Evolutionary conservation across 2,888 invertebrate species (phyloP), one percentile per base, ranked within the genome.

Genomic region (Chesias legatella): DNA sequence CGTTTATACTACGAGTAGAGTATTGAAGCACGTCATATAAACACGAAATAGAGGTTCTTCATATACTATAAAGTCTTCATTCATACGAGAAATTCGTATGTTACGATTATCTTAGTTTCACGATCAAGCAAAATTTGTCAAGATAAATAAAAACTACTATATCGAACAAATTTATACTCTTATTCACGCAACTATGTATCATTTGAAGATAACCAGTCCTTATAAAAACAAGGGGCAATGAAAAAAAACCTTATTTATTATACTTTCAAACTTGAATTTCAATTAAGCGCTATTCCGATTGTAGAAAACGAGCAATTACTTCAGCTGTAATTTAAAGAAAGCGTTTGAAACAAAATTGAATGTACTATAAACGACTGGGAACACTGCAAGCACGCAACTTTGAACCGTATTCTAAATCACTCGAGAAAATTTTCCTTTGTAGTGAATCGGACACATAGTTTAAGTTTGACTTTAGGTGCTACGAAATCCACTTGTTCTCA

Each of bases 401-500:
- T 41, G 1, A 11, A 33, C 44, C 23, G 7, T 53, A 38, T 41
- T 22, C 0, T 7, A 4, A 11, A 10, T 1, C 0, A 2, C 1
- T 39, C 24, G 7, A 32, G 33, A 3, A 13, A 22, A 9, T 29
- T 34, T 34, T 34, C 17, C 7, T 24, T 33, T 34, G 33, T 17
- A 17, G 2, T 17, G 3, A 10, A 35, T 21, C 25, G 20, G 23
- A 36, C 23, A 25, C 17, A 13, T 33, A 33, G 22, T 26, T 35
- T 35, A 17, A 9, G 33, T 35, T 26, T 40, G 35, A 39, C 24
- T 44, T 35, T 32, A 44, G 35, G 35, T 40, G 36, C 33, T 33
- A 40, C 8, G 9, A 23, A 27, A 10, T 10, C 50, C 54, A 56
- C 58, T 57, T 53, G 49, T 48, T 51, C 53, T 41, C 46, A 61